Evolutionary conservation across 2,888 invertebrate species (phyloP), one percentile per base, ranked within the genome.

Genomic region (Agrochola macilenta): DNA sequence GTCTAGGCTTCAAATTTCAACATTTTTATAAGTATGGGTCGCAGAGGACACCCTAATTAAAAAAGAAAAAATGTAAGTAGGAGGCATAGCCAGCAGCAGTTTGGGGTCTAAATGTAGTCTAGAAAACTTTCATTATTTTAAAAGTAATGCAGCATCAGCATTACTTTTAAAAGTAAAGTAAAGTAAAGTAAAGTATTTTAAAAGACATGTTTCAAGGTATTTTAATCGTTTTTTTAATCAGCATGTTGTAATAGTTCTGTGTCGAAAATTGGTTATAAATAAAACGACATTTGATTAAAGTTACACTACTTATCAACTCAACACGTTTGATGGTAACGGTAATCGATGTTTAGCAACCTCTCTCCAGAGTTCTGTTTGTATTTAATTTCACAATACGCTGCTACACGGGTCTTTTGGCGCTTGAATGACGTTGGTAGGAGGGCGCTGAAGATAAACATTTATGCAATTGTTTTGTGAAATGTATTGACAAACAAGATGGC

Each of bases 161-260:
- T n/a, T n/a, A n/a, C n/a, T n/a, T n/a, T n/a, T n/a, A n/a, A n/a
- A n/a, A n/a, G n/a, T n/a, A n/a, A n/a, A n/a, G n/a, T n/a, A n/a
- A n/a, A n/a, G n/a, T n/a, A n/a, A n/a, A n/a, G n/a, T n/a, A n/a
- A 52, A 52, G 23, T 52, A 20, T 52, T 71, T 66, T 23, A 68
- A 52, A 72, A 35, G 12, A 7, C n/a, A n/a, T 26, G 17, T 43
- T 26, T 43, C 5, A 64, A 64, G 17, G 17, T 43, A n/a, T 26
- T 30, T 17, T 39, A n/a, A 64, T 39, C 43, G n/a, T 65, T 26
- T 65, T 26, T 65, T 26, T 43, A 17, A 43, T 39, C 5, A 39
- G n/a, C 43, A 20, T 11, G 11, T 46, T 26, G 3, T 43, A n/a
- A n/a, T n/a, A 46, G 26, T 66, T 12, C 60, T 30, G 30, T 17